Conservation (phyloP, 1,140 invertebrate species). For the fruit fly (Drosophila melanogaster) region Release_6_plus_ISO1_MT NT_033779.5:16433001-16433500, state of each 20-base stretch:
- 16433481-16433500: too few species aligned
- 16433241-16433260: not conserved
- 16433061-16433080: constrained; percentile 58
- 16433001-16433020: not conserved
- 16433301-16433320: too few species aligned
- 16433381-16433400: too few species aligned
- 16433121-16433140: not conserved
- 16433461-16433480: too few species aligned
- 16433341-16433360: too few species aligned
- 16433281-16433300: too few species aligned
- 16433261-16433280: not conserved
- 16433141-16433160: not conserved
- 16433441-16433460: too few species aligned
- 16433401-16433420: too few species aligned
- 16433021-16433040: constrained; percentile 34
- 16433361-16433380: too few species aligned
- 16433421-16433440: too few species aligned
- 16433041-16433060: constrained; percentile 55
- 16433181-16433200: constrained; percentile 54
- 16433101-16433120: constrained; percentile 55
- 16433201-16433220: constrained; percentile 44
- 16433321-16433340: too few species aligned
- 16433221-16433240: not conserved
- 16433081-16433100: constrained; percentile 78
- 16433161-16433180: constrained; percentile 35